phyloP scores from a whole-genome alignment of 53 echinoderm and acorn worm species.

The Arbacia lixula region DNA sequence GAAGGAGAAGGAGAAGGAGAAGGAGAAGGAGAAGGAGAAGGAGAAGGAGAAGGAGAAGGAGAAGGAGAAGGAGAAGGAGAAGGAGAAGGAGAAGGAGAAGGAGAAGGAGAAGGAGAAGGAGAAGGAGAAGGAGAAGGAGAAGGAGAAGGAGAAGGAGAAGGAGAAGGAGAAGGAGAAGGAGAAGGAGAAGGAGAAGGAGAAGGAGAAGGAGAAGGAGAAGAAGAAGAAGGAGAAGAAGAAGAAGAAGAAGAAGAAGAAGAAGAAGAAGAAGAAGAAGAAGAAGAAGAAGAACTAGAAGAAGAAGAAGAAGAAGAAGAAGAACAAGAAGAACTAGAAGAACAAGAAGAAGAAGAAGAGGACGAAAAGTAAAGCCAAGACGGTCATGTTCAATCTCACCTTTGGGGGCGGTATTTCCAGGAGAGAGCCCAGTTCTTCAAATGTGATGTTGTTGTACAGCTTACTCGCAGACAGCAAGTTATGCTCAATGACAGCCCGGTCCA shows the following conservation, averaged over 20 bases:
- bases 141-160: too few species aligned
- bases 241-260: background rate
- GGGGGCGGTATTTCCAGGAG: slow-evolving; percentile 90
- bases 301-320: background rate
- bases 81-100: too few species aligned
- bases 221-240: background rate
- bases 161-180: too few species aligned
- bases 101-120: too few species aligned
- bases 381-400: slow-evolving; percentile 61
- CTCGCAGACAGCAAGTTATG: slow-evolving; percentile 98
- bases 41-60: too few species aligned
- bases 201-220: too few species aligned
- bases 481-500: slow-evolving; percentile 95
- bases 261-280: background rate
- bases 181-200: too few species aligned
- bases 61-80: too few species aligned
- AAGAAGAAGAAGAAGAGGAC: background rate
- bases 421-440: slow-evolving; percentile 97
- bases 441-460: slow-evolving; percentile 96
- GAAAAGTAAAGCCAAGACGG: background rate
- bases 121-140: too few species aligned
- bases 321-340: background rate
- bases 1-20: too few species aligned
- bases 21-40: too few species aligned
- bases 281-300: background rate